Percentiles rank a stretch among this genome's conserved stretches.
Conservation (phyloP, 2,888 invertebrate genomes). For the Chrysodeixis includens region DNA sequence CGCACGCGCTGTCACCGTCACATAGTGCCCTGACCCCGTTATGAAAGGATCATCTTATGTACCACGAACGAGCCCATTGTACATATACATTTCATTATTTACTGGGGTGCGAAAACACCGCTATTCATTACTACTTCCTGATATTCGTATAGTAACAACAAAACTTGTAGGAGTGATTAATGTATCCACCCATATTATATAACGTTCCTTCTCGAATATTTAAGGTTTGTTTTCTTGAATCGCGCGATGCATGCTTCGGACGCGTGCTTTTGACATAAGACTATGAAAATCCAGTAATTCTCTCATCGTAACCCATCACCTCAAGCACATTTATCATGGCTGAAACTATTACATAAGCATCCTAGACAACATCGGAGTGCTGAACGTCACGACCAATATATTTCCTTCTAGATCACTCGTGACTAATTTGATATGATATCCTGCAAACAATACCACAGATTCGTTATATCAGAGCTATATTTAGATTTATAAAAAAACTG, state of each 20-base stretch:
- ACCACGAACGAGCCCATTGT: constrained; percentile 48
- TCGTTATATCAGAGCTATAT: too few relatives aligned
- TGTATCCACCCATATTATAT: not conserved
- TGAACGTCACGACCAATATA: not conserved
- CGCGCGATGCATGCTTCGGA: too few relatives aligned
- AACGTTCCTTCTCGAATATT: not conserved
- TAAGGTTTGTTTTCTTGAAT: not conserved
- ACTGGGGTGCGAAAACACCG: constrained; percentile 28
- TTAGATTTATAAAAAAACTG: too few relatives aligned
- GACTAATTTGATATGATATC: too few relatives aligned
- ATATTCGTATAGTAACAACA: constrained; percentile 13
- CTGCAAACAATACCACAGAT: too few relatives aligned
- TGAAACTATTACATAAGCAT: constrained; percentile 1
- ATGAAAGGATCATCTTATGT: constrained; percentile 76
- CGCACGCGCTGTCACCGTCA: constrained; percentile 84
- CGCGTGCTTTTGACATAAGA: too few relatives aligned
- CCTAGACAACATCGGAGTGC: not conserved
- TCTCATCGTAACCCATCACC: too few relatives aligned
- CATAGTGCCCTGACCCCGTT: constrained; percentile 87
- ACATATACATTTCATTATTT: constrained; percentile 18
- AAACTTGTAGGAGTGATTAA: not conserved
- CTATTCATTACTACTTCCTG: constrained; percentile 42
- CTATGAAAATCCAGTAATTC: not conserved
- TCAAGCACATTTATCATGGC: not conserved
- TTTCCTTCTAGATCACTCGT: not conserved